These are phyloP conservation scores for Netelia fuscicornis DNA, from an alignment of 2,888 invertebrate genomes.

Conservation along the genomic window DNA sequence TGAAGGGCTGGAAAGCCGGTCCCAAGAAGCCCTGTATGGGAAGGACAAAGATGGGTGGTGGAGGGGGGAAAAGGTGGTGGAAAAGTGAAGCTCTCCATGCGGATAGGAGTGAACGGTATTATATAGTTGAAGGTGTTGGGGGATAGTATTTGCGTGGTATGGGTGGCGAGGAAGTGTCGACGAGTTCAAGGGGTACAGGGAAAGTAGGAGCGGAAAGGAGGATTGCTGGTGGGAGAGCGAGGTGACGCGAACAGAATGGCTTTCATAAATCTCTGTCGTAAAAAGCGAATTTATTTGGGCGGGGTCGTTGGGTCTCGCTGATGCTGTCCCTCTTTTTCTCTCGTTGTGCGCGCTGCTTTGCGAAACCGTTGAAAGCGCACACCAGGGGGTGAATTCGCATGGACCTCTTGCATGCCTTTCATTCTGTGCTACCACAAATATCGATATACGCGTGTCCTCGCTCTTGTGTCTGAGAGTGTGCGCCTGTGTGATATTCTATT, in stretches of 20 bases:
- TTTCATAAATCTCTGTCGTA: conserved; percentile 84
- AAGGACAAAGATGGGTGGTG: conserved; percentile 68
- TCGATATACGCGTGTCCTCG: conserved; percentile 9
- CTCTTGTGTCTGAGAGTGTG: not conserved
- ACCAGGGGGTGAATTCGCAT: conserved; percentile 51
- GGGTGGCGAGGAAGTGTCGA: conserved; percentile 50
- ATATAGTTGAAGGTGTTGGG: conserved; percentile 19
- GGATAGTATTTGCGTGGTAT: conserved; percentile 40
- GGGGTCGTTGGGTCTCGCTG: conserved; percentile 67
- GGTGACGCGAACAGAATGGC: conserved; percentile 78
- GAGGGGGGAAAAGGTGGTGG: conserved; percentile 70
- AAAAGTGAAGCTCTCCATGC: conserved; percentile 48
- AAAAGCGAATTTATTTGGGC: conserved; percentile 84
- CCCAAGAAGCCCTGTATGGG: not conserved
- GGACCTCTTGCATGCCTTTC: conserved; percentile 47
- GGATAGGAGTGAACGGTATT: conserved; percentile 40
- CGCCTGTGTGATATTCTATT: conserved; percentile 49
- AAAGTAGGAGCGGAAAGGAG: conserved; percentile 40
- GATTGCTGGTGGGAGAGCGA: conserved; percentile 54
- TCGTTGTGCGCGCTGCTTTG: conserved; percentile 27
- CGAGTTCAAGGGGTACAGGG: conserved; percentile 53
- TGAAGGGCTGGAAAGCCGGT: no score
- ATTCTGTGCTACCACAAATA: conserved; percentile 24
- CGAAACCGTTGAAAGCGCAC: conserved; percentile 56
- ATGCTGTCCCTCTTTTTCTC: conserved; percentile 43